phyloP scores from a whole-genome alignment of 1,140 invertebrate genomes.

The Leptestheria dahalacensis region DNA sequence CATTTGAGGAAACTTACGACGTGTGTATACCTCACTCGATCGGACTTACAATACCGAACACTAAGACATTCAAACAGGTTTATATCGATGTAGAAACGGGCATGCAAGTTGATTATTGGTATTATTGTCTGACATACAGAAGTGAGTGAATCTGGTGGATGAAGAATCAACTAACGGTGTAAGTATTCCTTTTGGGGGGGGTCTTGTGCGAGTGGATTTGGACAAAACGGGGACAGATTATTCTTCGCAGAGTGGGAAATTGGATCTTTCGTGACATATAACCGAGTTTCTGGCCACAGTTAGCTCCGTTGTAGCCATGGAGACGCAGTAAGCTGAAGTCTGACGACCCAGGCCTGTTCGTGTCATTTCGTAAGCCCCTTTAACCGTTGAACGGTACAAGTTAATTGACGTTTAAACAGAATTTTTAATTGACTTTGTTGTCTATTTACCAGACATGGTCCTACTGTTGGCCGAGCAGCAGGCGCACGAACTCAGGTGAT shows the following conservation, averaged over 20 bases:
- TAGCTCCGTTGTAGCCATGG: constrained; percentile 4
- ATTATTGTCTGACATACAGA: too few relatives aligned
- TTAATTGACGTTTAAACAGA: not conserved
- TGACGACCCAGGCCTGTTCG: not conserved
- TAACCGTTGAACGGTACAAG: not conserved
- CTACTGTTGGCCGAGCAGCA: not conserved
- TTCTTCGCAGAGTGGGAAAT: not conserved
- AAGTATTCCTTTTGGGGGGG: too few relatives aligned
- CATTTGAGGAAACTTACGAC: too few relatives aligned
- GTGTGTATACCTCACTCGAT: too few relatives aligned
- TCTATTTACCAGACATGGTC: not conserved
- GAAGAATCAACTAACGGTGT: too few relatives aligned
- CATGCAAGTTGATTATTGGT: too few relatives aligned
- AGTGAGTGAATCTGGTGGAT: too few relatives aligned
- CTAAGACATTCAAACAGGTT: too few relatives aligned
- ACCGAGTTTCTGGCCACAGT: not conserved
- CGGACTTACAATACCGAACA: too few relatives aligned
- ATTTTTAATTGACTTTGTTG: not conserved
- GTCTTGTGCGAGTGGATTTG: too few relatives aligned
- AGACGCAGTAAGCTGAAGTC: constrained; percentile 8
- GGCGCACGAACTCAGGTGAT: not conserved
- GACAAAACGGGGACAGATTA: too few relatives aligned
- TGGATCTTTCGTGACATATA: not conserved
- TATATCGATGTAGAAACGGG: too few relatives aligned
- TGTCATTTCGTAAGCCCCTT: constrained; percentile 4